These are phyloP conservation scores for Sitobion miscanthi DNA, from an alignment of 1,140 invertebrate genomes.

Conservation along the genomic window DNA sequence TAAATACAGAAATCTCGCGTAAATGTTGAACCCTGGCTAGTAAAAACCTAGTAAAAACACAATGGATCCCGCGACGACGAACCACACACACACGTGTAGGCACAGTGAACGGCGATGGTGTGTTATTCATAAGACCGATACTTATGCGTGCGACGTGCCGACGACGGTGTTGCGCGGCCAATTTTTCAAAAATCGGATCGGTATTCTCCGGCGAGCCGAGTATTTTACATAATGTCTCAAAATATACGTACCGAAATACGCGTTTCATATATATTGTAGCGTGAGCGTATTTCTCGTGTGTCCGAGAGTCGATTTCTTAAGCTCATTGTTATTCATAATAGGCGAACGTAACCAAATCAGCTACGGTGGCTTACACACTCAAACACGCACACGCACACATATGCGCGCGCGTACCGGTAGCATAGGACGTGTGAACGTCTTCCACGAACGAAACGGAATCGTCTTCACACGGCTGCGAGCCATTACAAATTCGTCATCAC, in stretches of 20 bases:
- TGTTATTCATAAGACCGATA: not conserved
- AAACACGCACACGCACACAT: not conserved
- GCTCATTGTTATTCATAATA: conserved; percentile 51
- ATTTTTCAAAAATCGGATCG: not conserved
- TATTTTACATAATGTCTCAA: not conserved
- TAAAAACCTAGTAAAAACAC: not conserved
- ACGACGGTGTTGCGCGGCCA: not conserved
- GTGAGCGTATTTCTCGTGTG: not conserved
- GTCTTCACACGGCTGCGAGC: conserved; percentile 43
- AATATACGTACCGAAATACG: not conserved
- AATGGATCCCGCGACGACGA: not conserved
- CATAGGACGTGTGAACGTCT: conserved; percentile 50
- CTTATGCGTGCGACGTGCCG: not conserved
- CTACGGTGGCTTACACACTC: conserved; percentile 36
- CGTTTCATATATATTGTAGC: not conserved
- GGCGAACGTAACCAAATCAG: conserved; percentile 47
- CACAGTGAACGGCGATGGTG: not conserved
- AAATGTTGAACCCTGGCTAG: not conserved
- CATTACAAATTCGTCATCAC: conserved; percentile 53
- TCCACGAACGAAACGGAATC: conserved; percentile 11
- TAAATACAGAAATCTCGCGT: not conserved
- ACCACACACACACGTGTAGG: not conserved
- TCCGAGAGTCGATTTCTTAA: conserved; percentile 38
- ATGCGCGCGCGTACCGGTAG: not conserved
- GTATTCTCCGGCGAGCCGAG: not conserved